These are phyloP conservation scores for Hippolais icterina DNA, from an alignment of 2,113 vertebrate genomes.

Conservation along the genomic window DNA sequence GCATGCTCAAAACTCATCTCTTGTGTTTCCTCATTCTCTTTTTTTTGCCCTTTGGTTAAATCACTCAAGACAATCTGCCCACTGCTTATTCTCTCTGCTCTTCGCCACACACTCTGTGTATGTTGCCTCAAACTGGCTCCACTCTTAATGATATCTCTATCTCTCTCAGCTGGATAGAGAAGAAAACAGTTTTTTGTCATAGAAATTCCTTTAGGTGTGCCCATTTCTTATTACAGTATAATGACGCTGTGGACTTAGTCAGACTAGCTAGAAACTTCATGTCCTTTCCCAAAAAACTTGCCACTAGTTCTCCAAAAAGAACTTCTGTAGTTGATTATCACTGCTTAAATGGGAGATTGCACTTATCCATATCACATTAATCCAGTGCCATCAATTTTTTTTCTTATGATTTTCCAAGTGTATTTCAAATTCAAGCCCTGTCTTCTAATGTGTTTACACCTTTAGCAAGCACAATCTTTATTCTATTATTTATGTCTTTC, in stretches of 20 bases:
- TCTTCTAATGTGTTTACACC: neutral
- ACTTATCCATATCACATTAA: neutral
- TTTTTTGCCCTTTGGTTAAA: neutral
- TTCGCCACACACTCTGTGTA: neutral
- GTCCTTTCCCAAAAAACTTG: neutral
- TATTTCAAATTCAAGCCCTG: neutral
- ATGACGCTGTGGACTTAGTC: neutral
- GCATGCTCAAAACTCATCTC: neutral
- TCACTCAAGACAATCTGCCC: neutral
- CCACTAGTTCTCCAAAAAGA: neutral
- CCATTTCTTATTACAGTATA: neutral
- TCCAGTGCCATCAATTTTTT: neutral
- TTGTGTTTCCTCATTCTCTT: neutral
- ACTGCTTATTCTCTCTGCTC: neutral
- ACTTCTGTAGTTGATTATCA: neutral
- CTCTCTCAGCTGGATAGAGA: neutral
- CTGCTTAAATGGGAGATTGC: neutral
- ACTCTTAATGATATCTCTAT: neutral
- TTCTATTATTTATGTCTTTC: neutral
- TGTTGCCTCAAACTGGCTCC: neutral
- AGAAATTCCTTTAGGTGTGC: neutral
- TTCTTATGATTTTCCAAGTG: neutral
- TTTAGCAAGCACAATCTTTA: neutral
- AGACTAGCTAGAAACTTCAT: neutral
- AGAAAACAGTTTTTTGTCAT: neutral